phyloP scores from a whole-genome alignment of 2,113 vertebrate genomes.

The Cacatua alba region DNA sequence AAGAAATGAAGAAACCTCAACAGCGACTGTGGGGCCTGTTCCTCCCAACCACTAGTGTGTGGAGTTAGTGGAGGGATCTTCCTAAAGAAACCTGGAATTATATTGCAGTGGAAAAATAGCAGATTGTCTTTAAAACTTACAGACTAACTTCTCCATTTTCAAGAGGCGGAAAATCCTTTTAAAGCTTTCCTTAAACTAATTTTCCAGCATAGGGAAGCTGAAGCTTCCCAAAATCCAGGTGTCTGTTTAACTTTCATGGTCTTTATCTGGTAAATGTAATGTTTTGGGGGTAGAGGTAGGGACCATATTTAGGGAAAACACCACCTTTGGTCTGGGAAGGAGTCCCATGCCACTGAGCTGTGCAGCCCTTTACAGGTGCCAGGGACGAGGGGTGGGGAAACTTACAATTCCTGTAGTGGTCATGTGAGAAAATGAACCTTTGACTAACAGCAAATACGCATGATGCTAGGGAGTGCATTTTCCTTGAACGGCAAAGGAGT shows the following conservation, averaged over 20 bases:
- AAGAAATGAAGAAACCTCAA: not conserved
- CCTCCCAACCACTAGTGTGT: not conserved
- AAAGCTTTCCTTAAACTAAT: slow-evolving; percentile 5
- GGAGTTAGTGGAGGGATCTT: not conserved
- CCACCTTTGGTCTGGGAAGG: not conserved
- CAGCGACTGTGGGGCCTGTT: not conserved
- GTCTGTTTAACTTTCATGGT: not conserved
- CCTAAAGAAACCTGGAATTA: not conserved
- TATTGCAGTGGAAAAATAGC: not conserved
- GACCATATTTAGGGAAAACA: not conserved
- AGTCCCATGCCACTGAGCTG: not conserved
- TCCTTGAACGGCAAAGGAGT: not conserved
- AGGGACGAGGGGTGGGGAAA: not conserved
- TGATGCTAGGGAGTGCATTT: not conserved
- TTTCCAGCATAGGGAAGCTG: not conserved
- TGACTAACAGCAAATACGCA: not conserved
- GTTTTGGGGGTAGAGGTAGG: not conserved
- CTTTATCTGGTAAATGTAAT: not conserved
- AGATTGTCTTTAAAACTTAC: not conserved
- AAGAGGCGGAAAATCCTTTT: not conserved
- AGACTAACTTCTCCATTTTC: not conserved
- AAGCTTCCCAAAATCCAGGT: not conserved
- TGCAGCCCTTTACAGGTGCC: not conserved
- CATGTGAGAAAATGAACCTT: not conserved
- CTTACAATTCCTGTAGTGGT: not conserved